Evolutionary conservation across 2,888 invertebrate genomes (phyloP), one percentile per base, ranked within the genome.

Genomic region (Troides helena): DNA sequence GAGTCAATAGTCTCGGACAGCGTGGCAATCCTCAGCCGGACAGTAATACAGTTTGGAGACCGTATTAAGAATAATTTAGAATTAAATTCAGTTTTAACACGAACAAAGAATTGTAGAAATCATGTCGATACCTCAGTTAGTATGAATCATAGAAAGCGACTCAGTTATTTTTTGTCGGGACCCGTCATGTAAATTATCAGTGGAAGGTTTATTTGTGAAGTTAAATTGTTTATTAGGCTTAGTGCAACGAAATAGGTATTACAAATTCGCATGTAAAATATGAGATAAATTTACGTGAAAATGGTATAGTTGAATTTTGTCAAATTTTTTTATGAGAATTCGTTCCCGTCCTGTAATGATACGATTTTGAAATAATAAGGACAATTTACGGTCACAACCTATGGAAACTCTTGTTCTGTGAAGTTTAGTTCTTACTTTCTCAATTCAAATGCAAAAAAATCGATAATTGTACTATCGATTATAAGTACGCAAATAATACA

Each of bases 1-100:
- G 94, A 76, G 94, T 91, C n/a, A 92, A 89, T 74, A 92, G 86
- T 75, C 81, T 93, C 53, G 93, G 92, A 46, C 94, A 93, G 75
- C 87, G 94, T 75, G 94, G 94, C n/a, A 94, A 94, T 74, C 94
- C 93, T 23, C 94, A 94, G 75, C 94, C 94, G 71, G 94, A 94
- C 72, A 93, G 94, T 75, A 95, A 96, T 82, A 95, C 95, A 61
- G 96, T 96, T 67, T 96, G 96, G 96, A 92, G 96, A 87, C 96
- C 96, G 76, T 96, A 96, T 92, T 96, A 93, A 92, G 85, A 77
- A 68, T 74, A 75, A 78, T 80, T 5, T 50, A 53, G 30, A 65
- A n/a, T 56, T 7, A 23, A 21, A 60, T 60, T 6, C 3, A 21
- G 23, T 50, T 56, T 18, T 8, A 58, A 23, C 36, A n/a, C 18